Percentiles rank a stretch among this genome's conserved stretches.
These are phyloP conservation scores for Chlorops oryzae DNA, from an alignment of 1,140 invertebrate genomes.

Conservation along the genomic window DNA sequence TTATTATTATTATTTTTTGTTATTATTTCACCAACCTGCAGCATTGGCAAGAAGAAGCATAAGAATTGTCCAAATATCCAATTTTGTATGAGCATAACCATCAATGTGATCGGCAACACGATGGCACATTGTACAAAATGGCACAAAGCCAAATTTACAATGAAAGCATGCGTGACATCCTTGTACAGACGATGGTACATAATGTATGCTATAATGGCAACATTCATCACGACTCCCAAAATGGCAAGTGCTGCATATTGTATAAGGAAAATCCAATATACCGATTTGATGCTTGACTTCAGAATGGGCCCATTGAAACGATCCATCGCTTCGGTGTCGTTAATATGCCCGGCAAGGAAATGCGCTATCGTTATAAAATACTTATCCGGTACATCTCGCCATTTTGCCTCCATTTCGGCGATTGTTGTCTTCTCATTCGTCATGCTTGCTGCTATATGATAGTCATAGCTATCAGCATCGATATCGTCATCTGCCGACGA, in stretches of 20 bases:
- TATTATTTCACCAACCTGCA: slow-evolving; percentile 57
- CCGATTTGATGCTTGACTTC: slow-evolving; percentile 48
- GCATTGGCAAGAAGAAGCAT: slow-evolving; percentile 69
- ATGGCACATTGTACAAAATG: slow-evolving; percentile 63
- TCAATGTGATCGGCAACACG: slow-evolving; percentile 61
- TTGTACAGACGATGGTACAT: slow-evolving; percentile 55
- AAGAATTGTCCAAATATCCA: slow-evolving; percentile 69
- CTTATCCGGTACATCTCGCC: slow-evolving; percentile 36
- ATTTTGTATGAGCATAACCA: slow-evolving; percentile 64
- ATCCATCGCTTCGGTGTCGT: slow-evolving; percentile 34
- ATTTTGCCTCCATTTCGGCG: slow-evolving; percentile 21
- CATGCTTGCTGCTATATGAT: slow-evolving; percentile 17
- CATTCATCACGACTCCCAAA: slow-evolving; percentile 55
- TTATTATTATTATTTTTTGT: too few relatives aligned
- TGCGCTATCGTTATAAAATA: slow-evolving; percentile 36
- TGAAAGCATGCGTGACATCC: slow-evolving; percentile 60
- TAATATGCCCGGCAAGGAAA: slow-evolving; percentile 31
- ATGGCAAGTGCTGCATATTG: slow-evolving; percentile 57
- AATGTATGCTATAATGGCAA: slow-evolving; percentile 57
- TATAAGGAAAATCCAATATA: slow-evolving; percentile 61
- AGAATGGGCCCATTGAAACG: slow-evolving; percentile 35
- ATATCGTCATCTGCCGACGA: neutral
- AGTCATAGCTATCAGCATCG: slow-evolving; percentile 11
- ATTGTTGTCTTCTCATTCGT: slow-evolving; percentile 7
- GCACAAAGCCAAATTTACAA: slow-evolving; percentile 62